phyloP scores from a whole-genome alignment of 2,797 vertebrate species.

The Selene dorsalis region DNA sequence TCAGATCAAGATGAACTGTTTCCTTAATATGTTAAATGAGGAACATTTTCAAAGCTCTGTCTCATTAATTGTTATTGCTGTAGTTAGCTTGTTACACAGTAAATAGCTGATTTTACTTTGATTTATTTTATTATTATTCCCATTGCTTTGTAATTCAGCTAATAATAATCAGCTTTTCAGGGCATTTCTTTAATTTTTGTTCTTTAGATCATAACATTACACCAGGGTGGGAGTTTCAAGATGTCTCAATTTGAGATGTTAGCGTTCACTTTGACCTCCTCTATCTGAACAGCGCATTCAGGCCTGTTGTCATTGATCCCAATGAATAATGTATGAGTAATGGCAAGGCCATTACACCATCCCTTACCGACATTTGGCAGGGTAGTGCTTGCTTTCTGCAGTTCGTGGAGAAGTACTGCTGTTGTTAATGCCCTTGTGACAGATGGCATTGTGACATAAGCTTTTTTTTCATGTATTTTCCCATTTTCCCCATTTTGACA shows the following conservation, averaged over 20 bases:
- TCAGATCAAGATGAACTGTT: neutral
- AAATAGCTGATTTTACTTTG: neutral
- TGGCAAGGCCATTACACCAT: conserved; percentile 44
- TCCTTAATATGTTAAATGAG: neutral
- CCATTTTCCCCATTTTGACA: conserved; percentile 21
- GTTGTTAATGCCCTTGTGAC: conserved; percentile 12
- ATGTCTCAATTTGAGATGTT: conserved; percentile 36
- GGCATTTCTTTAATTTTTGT: neutral
- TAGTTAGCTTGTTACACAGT: neutral
- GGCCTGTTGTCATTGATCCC: conserved; percentile 41
- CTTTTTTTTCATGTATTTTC: conserved; percentile 5
- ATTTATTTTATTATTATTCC: neutral
- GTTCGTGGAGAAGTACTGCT: neutral
- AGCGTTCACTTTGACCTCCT: conserved; percentile 51
- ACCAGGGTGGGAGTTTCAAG: conserved; percentile 23
- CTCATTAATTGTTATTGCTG: neutral
- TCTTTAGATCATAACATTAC: conserved; percentile 29
- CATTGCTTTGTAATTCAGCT: neutral
- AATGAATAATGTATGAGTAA: conserved; percentile 67
- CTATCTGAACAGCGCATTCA: conserved; percentile 41
- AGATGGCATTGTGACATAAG: conserved; percentile 31
- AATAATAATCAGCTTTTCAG: neutral
- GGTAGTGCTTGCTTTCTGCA: conserved; percentile 37
- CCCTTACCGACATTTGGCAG: conserved; percentile 36
- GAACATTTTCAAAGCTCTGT: neutral